Percentiles rank a stretch among this genome's conserved stretches.
These are phyloP conservation scores for Mormoops blainvillei DNA, from an alignment of 2,113 vertebrate species.

Conservation along the genomic window DNA sequence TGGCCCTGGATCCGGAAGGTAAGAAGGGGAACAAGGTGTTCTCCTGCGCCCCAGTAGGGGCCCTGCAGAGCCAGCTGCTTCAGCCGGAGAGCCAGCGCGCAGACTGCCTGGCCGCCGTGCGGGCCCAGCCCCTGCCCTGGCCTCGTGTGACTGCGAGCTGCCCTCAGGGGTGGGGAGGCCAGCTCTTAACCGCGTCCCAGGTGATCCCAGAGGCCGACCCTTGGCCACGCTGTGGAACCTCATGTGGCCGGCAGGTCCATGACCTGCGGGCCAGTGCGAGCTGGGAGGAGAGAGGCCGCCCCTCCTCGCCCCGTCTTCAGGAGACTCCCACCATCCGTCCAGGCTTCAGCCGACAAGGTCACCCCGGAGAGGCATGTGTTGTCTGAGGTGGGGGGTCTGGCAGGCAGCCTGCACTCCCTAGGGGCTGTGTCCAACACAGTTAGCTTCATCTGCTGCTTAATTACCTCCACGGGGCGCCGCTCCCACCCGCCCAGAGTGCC, in stretches of 20 bases:
- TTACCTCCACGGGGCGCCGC: slow-evolving; percentile 69
- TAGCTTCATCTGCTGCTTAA: slow-evolving; percentile 80
- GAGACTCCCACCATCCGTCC: neutral
- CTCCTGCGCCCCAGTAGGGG: neutral
- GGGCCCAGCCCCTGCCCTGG: neutral
- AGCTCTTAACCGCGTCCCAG: neutral
- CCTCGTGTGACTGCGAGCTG: neutral
- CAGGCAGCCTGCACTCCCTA: slow-evolving; percentile 64
- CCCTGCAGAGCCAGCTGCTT: neutral
- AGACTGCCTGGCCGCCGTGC: too few species aligned
- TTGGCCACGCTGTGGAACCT: neutral
- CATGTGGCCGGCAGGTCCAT: neutral
- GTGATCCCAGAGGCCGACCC: neutral
- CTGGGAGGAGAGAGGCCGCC: neutral
- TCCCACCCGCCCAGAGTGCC: slow-evolving; percentile 32
- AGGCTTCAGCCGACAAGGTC: slow-evolving; percentile 65
- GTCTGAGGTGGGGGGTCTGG: neutral
- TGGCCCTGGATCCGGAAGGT: neutral
- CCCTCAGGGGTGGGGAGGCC: neutral
- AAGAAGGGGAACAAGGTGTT: neutral
- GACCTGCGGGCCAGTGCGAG: neutral
- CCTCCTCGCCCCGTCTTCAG: neutral
- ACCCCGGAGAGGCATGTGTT: slow-evolving; percentile 47
- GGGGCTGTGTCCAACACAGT: slow-evolving; percentile 79
- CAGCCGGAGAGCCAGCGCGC: too few species aligned